phyloP scores from a whole-genome alignment of 2,797 vertebrate genomes.

The Monodelphis domestica region DNA sequence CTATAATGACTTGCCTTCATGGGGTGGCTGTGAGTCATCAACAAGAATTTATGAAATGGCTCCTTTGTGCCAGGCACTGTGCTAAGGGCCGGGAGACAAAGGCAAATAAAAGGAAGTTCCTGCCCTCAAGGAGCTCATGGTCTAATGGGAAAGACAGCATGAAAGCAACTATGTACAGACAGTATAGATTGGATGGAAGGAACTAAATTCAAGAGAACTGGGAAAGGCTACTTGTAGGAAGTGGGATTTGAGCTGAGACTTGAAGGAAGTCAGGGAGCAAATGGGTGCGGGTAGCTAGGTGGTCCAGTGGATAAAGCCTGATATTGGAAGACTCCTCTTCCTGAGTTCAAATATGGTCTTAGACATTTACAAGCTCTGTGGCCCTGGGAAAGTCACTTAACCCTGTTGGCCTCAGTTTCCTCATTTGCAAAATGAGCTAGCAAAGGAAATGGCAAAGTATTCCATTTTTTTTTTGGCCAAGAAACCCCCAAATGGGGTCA shows the following conservation, averaged over 20 bases:
- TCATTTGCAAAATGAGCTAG: too few relatives aligned
- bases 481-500: too few relatives aligned
- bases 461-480: too few relatives aligned
- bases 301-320: too few relatives aligned
- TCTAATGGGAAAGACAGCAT: not conserved
- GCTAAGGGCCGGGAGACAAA: not conserved
- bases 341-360: not conserved
- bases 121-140: not conserved
- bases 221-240: not conserved
- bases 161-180: not conserved
- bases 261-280: not conserved
- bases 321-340: too few relatives aligned
- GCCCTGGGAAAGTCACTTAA: not conserved
- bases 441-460: too few relatives aligned
- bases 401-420: not conserved
- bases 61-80: not conserved
- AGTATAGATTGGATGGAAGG: not conserved
- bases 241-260: not conserved
- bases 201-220: not conserved
- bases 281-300: too few relatives aligned
- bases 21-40: not conserved
- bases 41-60: not conserved
- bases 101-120: not conserved
- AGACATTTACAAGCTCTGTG: not conserved
- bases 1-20: not conserved